A percentile compares a stretch with the other conserved stretches of the same genome.
Evolutionary conservation across 2,888 invertebrate species (phyloP).

Genomic region (Idaea straminata): DNA sequence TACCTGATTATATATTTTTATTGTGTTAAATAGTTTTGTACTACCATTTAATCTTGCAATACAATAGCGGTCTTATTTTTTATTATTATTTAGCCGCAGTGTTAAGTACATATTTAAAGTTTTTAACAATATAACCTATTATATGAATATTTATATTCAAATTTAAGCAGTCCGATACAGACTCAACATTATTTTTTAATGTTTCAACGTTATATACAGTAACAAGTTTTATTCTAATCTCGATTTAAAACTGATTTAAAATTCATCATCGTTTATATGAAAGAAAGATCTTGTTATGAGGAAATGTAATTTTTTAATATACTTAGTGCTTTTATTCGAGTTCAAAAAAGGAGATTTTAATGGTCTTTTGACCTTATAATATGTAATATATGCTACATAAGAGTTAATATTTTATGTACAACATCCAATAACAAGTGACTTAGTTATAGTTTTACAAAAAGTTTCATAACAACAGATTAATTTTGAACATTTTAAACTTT

Average conservation of each 20-base stretch:
- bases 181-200: constrained; percentile 34
- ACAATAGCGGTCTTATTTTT: background rate
- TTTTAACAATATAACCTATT: background rate
- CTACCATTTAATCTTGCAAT: background rate
- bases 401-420: constrained; percentile 30
- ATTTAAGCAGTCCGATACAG: background rate
- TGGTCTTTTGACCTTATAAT: constrained; percentile 5
- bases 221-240: constrained; percentile 28
- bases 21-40: background rate
- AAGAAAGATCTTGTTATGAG: background rate
- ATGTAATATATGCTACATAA: constrained; percentile 16
- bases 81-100: background rate
- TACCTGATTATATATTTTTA: background rate
- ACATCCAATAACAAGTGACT: constrained; percentile 43
- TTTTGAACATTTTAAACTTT: constrained; percentile 29
- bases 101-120: background rate
- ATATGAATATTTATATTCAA: background rate
- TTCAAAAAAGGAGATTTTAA: constrained; percentile 9
- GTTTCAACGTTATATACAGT: constrained; percentile 60
- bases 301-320: constrained; percentile 3
- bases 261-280: background rate
- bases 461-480: constrained; percentile 41
- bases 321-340: constrained; percentile 6
- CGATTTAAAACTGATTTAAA: constrained; percentile 12
- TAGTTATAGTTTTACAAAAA: constrained; percentile 40